Evolutionary conservation across 2,797 vertebrate species (phyloP).

Genomic region (Crenuchus spilurus): DNA sequence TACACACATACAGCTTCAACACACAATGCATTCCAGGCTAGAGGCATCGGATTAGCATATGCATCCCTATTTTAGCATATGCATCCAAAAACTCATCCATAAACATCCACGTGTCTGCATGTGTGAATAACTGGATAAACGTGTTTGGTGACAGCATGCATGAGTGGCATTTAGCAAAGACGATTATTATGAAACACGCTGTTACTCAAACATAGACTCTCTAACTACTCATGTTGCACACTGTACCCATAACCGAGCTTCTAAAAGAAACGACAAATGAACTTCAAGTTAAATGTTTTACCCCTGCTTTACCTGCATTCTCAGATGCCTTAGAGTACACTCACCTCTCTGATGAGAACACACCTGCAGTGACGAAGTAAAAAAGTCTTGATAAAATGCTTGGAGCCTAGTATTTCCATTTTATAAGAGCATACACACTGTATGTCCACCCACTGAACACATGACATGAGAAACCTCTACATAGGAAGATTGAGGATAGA

Average conservation of each 20-base stretch:
- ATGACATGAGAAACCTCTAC: too few relatives aligned
- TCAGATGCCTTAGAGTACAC: background rate
- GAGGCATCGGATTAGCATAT: conserved; percentile 24
- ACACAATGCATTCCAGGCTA: background rate
- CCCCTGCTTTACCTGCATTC: background rate
- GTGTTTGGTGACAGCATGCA: background rate
- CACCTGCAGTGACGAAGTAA: too few relatives aligned
- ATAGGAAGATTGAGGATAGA: too few relatives aligned
- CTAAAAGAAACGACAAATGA: background rate
- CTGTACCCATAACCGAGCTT: background rate
- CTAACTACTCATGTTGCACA: background rate
- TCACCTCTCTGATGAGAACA: background rate
- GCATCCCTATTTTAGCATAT: conserved; percentile 22
- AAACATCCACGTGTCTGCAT: conserved; percentile 15
- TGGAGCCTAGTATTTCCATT: too few relatives aligned
- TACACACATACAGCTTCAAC: background rate
- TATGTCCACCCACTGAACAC: too few relatives aligned
- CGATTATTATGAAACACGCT: conserved; percentile 13
- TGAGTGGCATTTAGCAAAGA: conserved; percentile 14
- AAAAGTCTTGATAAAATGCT: too few relatives aligned
- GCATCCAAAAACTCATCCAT: conserved; percentile 36
- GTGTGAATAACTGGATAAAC: conserved; percentile 33
- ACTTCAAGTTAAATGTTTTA: background rate
- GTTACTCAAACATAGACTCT: conserved; percentile 6
- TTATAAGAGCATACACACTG: too few relatives aligned